Base-by-base conservation (phyloP, 1,140 invertebrate genomes). In the Drosophila nigrodunni region DNA sequence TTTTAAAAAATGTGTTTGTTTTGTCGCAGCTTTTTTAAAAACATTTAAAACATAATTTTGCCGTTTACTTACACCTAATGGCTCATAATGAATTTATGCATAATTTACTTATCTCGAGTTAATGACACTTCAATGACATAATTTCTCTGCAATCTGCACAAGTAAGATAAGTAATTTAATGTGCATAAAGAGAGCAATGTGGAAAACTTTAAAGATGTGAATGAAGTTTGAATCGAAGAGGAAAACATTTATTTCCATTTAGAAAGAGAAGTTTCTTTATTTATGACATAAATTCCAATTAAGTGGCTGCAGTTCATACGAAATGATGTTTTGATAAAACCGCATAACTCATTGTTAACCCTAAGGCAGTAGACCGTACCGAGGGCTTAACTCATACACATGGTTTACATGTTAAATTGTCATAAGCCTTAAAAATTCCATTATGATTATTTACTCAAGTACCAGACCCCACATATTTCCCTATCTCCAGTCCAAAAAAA, bases 401-500 rank as follows among this genome's bases (percentile, higher is more conserved):
- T 71, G 74, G 62, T 65, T 30, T 77, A 80, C 66, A 82, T 87
- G 74, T 83, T 88, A 78, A 82, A 83, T 83, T 88, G 80, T 80
- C 85, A 74, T 78, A 89, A 88, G 85, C 83, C 85, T 88, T 83
- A 88, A 83, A 89, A 88, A 88, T 88, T 88, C 85, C 83, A 87
- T 87, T 87, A 89, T 88, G 77, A 87, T 88, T 87, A 87, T 87
- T 89, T 87, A 83, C 83, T 78, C 80, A 88, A 80, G 85, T 77
- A 44, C 64, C 64, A 59, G 52, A 57, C 37, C 18, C 41, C 21
- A 52, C 35, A 11, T 2, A 18, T n/a, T 10, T 11, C 39, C 34
- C 39, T 7, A 8, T 39, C 35, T 13, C 47, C 21, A 30, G 6
- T 1, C 44, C 10, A 10, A 58, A 13, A 34, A 58, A 13, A 34